A percentile compares a stretch with the other conserved stretches of the same genome.
These are phyloP conservation scores for Agrotis clavis DNA, from an alignment of 2,888 invertebrate species.

Conservation along the genomic window DNA sequence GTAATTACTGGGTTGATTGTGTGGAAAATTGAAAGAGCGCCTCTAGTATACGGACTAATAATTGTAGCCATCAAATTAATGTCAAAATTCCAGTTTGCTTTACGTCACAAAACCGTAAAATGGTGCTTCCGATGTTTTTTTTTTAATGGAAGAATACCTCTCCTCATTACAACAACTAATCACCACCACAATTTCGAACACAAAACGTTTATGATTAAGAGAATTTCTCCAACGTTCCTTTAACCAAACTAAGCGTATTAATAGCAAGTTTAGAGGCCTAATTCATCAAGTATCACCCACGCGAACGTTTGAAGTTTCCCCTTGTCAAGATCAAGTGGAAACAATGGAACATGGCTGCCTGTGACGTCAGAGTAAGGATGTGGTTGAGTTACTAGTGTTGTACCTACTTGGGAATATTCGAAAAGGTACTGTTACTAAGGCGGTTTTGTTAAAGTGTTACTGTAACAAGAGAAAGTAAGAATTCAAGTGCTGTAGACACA, in stretches of 20 bases:
- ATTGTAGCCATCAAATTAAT: too few species aligned
- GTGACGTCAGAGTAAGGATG: conserved; percentile 23
- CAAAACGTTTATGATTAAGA: not conserved
- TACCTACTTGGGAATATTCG: not conserved
- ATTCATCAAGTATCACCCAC: conserved; percentile 33
- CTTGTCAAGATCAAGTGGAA: conserved; percentile 32
- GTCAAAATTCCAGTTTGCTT: too few species aligned
- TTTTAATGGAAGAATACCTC: too few species aligned
- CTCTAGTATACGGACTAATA: too few species aligned
- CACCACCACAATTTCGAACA: not conserved
- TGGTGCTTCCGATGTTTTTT: too few species aligned
- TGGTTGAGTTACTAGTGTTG: conserved; percentile 6
- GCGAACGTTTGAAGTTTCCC: conserved; percentile 41
- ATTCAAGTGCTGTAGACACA: too few species aligned
- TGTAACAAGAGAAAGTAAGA: not conserved
- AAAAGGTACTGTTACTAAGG: not conserved
- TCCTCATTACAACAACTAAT: not conserved
- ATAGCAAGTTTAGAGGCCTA: conserved; percentile 14
- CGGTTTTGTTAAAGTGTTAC: not conserved
- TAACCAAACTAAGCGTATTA: not conserved
- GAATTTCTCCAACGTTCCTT: not conserved
- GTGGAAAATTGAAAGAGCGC: too few species aligned
- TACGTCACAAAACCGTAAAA: too few species aligned
- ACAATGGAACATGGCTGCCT: conserved; percentile 25
- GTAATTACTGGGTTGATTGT: too few species aligned